Evolutionary conservation across 2,888 invertebrate genomes (phyloP), one percentile per base, ranked within the genome.

Genomic region (Cordilura impudica): DNA sequence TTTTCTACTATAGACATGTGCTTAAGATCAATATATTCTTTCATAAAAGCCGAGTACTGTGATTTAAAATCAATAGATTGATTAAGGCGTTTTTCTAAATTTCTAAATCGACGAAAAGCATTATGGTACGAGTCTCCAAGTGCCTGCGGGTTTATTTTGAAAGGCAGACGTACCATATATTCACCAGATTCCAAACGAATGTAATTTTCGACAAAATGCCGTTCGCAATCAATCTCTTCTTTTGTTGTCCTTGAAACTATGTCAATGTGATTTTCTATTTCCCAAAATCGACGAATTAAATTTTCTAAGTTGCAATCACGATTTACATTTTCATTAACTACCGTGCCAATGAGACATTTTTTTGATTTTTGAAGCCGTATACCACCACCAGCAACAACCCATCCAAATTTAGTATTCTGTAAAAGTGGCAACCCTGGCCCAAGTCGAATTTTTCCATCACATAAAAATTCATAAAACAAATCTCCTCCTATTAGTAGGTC

Each of bases 341-440:
- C n/a, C 16, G 8, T 4, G 19, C 1, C 14, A 16, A 63, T 2
- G 18, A 21, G 1, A 21, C 56, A 39, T 26, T n/a, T 29, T n/a
- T 51, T 51, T n/a, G 23, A 4, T 60, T 49, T 35, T 51, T 56
- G 21, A 14, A 63, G 4, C 16, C 19, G 23, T 19, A 63, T 45
- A 1, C 65, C 53, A 39, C 65, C 65, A 5, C 80, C 83, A n/a
- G 69, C 61, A 4, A 81, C 76, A 26, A 81, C 58, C 78, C 79
- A 83, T 4, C 79, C 82, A 18, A 82, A 67, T 26, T 31, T 23
- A 2, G 81, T 79, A 16, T 82, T 79, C 75, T 79, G 81, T 6
- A 82, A 26, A 12, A 77, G 5, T 10, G 78, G 81, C 21, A 82
- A 49, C 12, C 31, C 43, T 7, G 43, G 54, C 0, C 76, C 71